These are phyloP conservation scores for Mormyrus iriodes DNA, from an alignment of 2,113 vertebrate genomes.

Conservation along the genomic window DNA sequence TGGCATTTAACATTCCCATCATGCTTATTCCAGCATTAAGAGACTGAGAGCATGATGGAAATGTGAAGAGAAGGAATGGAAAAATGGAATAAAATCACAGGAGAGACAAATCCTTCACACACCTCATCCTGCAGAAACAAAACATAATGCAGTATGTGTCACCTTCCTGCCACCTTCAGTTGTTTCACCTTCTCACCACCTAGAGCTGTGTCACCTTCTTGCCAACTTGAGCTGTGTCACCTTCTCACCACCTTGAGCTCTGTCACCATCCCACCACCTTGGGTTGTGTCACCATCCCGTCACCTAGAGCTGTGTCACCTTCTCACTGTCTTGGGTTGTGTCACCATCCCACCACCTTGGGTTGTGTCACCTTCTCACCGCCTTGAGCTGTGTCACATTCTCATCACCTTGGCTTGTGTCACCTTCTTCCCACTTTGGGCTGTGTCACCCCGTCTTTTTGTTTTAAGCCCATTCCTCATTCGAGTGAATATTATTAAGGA, in stretches of 20 bases:
- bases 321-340: neutral
- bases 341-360: neutral
- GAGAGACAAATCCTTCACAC: neutral
- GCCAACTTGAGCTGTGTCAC: neutral
- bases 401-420: slow-evolving; percentile 36
- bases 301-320: neutral
- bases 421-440: neutral
- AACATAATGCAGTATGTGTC: neutral
- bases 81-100: neutral
- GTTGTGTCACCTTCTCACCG: neutral
- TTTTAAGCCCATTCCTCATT: slow-evolving; percentile 54
- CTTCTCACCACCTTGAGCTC: neutral
- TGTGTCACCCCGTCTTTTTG: neutral
- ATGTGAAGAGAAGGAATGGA: neutral
- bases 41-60: neutral
- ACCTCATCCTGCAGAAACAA: neutral
- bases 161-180: neutral
- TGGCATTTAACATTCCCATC: neutral
- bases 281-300: slow-evolving; percentile 28
- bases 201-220: neutral
- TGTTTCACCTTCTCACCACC: neutral
- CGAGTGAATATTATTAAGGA: slow-evolving; percentile 62
- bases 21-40: neutral
- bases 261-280: slow-evolving; percentile 28
- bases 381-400: slow-evolving; percentile 19